phyloP scores from a whole-genome alignment of 2,113 vertebrate species.

The Takifugu bimaculatus region DNA sequence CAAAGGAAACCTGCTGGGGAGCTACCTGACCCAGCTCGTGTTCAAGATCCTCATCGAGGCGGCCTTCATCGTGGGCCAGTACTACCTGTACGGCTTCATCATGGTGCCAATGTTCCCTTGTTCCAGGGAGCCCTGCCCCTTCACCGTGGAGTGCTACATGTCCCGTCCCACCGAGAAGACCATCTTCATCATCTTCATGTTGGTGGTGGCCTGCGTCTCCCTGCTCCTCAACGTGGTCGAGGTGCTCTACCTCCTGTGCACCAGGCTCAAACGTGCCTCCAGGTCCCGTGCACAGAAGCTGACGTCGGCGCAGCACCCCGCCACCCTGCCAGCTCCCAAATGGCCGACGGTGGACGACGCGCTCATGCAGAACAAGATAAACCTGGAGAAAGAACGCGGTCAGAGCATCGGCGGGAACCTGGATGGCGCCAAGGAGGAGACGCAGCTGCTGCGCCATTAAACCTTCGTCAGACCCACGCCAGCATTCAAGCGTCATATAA shows the following conservation, averaged over 20 bases:
- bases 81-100: conserved; percentile 80
- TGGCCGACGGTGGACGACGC: conserved; percentile 25
- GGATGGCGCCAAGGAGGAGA: conserved; percentile 71
- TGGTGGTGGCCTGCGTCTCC: conserved; percentile 75
- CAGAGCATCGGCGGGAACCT: conserved; percentile 58
- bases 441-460: conserved; percentile 36
- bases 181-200: conserved; percentile 84
- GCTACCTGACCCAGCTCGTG: conserved; percentile 74
- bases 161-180: conserved; percentile 83
- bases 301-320: conserved; percentile 36
- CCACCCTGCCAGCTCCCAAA: conserved; percentile 13
- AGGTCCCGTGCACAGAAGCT: conserved; percentile 1
- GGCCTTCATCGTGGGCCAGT: conserved; percentile 78
- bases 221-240: conserved; percentile 73
- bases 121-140: conserved; percentile 74
- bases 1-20: conserved; percentile 74
- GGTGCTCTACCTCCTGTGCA: conserved; percentile 74
- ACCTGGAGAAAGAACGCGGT: conserved; percentile 61
- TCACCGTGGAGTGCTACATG: conserved; percentile 82
- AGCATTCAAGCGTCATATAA: too few species aligned
- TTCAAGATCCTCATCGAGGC: conserved; percentile 77
- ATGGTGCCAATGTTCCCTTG: conserved; percentile 79
- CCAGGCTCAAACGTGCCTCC: conserved; percentile 46
- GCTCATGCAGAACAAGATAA: conserved; percentile 66
- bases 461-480: too few species aligned